Conservation (phyloP, 2,113 vertebrate species). For the Fregata magnificens region DNA sequence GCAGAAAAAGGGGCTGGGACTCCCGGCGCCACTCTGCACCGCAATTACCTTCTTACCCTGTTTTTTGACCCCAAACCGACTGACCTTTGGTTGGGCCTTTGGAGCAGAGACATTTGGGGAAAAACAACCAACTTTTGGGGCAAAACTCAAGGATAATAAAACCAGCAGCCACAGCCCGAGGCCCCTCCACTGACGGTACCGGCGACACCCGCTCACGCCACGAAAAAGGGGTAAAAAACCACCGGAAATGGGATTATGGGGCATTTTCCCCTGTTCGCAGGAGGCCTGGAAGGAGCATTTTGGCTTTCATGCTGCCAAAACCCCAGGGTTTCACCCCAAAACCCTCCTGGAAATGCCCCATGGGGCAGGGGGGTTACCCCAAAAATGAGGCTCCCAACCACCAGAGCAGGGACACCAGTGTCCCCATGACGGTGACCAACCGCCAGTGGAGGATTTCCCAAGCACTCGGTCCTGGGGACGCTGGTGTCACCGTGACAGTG, state of each 20-base stretch:
- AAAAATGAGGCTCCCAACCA: neutral
- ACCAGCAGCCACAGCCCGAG: neutral
- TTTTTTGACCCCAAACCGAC: neutral
- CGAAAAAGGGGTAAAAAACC: neutral
- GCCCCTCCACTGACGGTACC: rapidly evolving
- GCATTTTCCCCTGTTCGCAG: neutral
- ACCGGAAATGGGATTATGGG: neutral
- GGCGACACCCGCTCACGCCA: neutral
- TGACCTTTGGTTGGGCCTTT: too few relatives aligned
- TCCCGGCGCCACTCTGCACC: neutral
- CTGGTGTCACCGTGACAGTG: too few relatives aligned
- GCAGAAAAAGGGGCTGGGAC: neutral
- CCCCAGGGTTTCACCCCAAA: neutral
- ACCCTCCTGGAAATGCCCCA: neutral
- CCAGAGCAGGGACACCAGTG: neutral
- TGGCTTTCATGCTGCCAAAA: neutral
- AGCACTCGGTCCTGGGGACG: too few relatives aligned
- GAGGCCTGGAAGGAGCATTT: neutral
- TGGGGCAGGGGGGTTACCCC: too few relatives aligned
- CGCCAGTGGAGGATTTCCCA: too few relatives aligned
- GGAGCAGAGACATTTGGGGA: neutral
- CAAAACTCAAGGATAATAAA: neutral
- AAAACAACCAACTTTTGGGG: neutral
- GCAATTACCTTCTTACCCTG: too few relatives aligned
- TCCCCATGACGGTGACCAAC: neutral